Base-by-base conservation (phyloP, 2,888 invertebrate species). In the Sinohyriopsis cumingii region DNA sequence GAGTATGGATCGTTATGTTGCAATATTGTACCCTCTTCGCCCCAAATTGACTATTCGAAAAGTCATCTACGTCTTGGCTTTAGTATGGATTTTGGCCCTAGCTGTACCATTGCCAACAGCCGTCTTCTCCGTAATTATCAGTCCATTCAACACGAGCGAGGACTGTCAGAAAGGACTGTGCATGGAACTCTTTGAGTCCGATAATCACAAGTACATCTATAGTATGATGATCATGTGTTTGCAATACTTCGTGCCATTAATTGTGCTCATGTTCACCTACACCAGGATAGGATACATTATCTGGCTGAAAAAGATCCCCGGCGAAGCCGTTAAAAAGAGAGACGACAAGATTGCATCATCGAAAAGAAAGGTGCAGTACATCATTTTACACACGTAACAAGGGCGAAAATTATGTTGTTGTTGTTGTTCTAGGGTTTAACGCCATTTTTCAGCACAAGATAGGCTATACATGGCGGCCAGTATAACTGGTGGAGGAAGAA, bases 1-100 rank as follows among this genome's bases (percentile, higher is more conserved):
- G 89, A 96, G 96, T 80, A 93, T 96, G 68, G 97, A 97, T 91
- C 93, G 96, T n/a, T 97, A 95, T 87, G 94, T 96, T 89, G 96
- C 95, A 65, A 96, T 97, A 72, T 94, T 96, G 93, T 94, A 95
- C 91, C 97, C 97, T 0, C 90, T 97, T 67, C 92, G 94, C 79
- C 96, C 96, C 0, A 92, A 96, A 59, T 92, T 96, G 86, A 94
- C 95, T 55, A 94, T 94, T 85, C 92, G 92, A 60, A 92, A 92
- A 15, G 94, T 95, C 0, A 93, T 93, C 72, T 87, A 93, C 71
- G 93, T 94, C 60, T 95, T 95, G 55, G 91, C 92, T 0, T 90
- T 92, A 0, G 94, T 95, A 0, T 96, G 95, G 95, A 80, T 93
- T 2, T 92, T 95, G 0, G 95, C 97, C 0, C 89, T 95, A 45